phyloP scores from a whole-genome alignment of 2,888 invertebrate species.

The Caenorhabditis sp. region DNA sequence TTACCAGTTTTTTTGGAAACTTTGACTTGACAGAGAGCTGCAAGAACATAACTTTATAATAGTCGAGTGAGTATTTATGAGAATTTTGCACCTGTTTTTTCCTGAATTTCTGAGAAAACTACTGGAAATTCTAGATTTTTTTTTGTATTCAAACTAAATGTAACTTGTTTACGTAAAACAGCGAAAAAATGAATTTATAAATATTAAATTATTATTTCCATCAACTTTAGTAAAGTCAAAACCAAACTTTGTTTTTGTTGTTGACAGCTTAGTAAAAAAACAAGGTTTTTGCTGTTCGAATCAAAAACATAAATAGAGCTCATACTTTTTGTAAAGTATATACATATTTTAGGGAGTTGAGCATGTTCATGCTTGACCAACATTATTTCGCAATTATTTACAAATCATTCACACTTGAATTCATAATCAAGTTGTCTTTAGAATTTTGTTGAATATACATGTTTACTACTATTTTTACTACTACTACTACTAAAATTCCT shows the following conservation, averaged over 20 bases:
- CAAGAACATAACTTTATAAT: too few species aligned
- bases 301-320: too few species aligned
- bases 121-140: too few species aligned
- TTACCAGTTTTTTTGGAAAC: too few species aligned
- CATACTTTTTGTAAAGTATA: too few species aligned
- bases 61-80: too few species aligned
- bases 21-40: too few species aligned
- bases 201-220: neutral
- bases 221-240: neutral
- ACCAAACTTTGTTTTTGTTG: neutral
- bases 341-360: neutral
- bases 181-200: neutral
- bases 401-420: neutral
- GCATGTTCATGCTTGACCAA: neutral
- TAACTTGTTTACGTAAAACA: neutral
- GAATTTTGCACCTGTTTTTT: too few species aligned
- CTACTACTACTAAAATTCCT: slow-evolving; percentile 21
- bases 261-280: neutral
- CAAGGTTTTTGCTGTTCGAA: neutral
- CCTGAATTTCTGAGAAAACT: too few species aligned
- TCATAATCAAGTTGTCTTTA: neutral
- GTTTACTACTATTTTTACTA: neutral
- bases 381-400: neutral
- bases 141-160: neutral
- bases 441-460: neutral